These are phyloP conservation scores for Drosophila kepulauana DNA, from an alignment of 1,140 invertebrate genomes.

Conservation along the genomic window DNA sequence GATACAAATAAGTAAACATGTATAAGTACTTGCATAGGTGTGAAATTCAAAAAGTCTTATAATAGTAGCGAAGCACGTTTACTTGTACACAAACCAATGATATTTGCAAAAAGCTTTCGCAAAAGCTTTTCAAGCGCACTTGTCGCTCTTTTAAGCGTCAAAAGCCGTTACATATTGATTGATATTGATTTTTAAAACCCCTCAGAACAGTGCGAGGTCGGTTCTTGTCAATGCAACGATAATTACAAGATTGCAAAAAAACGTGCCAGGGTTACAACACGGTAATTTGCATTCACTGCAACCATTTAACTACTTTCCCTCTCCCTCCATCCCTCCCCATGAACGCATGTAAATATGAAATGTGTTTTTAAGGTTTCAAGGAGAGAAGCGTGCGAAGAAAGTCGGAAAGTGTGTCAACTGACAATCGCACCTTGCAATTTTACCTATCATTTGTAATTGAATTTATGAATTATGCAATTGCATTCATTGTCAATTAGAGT, in stretches of 20 bases:
- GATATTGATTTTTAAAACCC: conserved; percentile 68
- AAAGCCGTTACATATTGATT: conserved; percentile 27
- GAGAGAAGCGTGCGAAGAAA: neutral
- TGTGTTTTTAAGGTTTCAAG: neutral
- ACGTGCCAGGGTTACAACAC: conserved; percentile 21
- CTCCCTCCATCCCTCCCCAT: neutral
- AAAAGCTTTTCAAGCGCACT: conserved; percentile 2
- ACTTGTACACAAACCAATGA: conserved; percentile 19
- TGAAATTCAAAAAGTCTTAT: neutral
- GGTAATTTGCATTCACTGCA: neutral
- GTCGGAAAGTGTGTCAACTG: neutral
- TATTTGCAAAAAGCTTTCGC: conserved; percentile 23
- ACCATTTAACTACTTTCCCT: neutral
- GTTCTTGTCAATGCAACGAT: conserved; percentile 41
- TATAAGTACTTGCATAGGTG: too few species aligned
- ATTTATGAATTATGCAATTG: neutral
- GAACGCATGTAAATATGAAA: neutral
- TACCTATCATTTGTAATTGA: neutral
- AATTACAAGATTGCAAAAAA: conserved; percentile 44
- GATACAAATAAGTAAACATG: too few species aligned
- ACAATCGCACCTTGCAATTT: neutral
- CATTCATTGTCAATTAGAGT: neutral
- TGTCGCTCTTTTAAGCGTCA: neutral
- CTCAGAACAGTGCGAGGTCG: conserved; percentile 41
- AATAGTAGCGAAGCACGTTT: neutral